phyloP scores from a whole-genome alignment of 2,113 vertebrate genomes.

The Rhinogobius similis region DNA sequence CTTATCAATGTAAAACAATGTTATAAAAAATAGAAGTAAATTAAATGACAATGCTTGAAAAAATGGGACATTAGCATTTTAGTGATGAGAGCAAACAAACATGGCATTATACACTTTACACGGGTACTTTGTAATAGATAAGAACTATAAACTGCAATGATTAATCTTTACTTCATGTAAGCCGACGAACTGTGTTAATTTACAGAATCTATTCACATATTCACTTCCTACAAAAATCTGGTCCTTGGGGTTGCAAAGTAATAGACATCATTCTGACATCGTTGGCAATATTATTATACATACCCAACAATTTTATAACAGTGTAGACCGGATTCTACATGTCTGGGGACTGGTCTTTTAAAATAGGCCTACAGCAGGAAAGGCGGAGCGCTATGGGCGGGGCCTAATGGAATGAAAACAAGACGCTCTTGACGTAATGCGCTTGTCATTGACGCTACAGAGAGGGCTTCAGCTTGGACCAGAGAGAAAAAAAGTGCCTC shows the following conservation, averaged over 20 bases:
- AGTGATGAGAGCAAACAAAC: too few relatives aligned
- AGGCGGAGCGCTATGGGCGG: constrained; percentile 37
- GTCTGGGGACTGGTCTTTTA: constrained; percentile 12
- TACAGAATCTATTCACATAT: neutral
- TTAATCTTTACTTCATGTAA: too few relatives aligned
- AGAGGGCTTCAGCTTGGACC: constrained; percentile 39
- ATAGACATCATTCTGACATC: too few relatives aligned
- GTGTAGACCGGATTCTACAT: neutral
- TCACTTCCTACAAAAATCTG: too few relatives aligned
- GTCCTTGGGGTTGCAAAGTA: too few relatives aligned
- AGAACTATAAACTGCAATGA: too few relatives aligned
- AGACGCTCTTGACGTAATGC: constrained; percentile 50
- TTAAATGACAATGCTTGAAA: neutral
- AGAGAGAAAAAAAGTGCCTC: constrained; percentile 23
- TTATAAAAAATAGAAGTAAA: neutral
- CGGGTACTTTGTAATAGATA: too few relatives aligned
- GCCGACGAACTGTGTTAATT: too few relatives aligned
- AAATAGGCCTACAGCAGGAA: constrained; percentile 14
- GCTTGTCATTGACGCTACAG: constrained; percentile 48
- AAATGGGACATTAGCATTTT: too few relatives aligned
- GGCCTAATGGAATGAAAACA: constrained; percentile 55
- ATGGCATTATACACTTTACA: too few relatives aligned
- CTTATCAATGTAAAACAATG: neutral
- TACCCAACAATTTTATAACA: neutral
- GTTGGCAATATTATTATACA: too few relatives aligned